Evolutionary conservation across 2,113 vertebrate genomes (phyloP), one percentile per base, ranked within the genome.

Genomic region (Sphaerodactylus townsendi): DNA sequence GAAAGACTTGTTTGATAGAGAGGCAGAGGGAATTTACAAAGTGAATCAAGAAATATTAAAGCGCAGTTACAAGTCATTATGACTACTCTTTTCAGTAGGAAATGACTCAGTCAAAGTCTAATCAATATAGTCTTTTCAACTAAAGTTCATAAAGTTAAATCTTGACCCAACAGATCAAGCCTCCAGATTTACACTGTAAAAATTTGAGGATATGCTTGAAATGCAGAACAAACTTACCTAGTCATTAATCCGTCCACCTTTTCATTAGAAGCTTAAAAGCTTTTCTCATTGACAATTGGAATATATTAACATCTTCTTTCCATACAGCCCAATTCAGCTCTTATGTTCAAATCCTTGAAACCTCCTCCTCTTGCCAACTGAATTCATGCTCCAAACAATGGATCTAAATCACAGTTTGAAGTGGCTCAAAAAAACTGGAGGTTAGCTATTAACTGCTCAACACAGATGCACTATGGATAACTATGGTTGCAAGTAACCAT

Each of bases 111-210:
- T 95, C 87, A 94, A 96, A 94, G 76, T 44, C 73, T 89, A 85
- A 92, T 95, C 79, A 35, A 96, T 93, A 92, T 17, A 93, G 82
- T 90, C 66, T 82, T 94, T 93, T 95, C 91, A 95, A 91, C 78
- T 86, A 71, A 93, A 92, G 89, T 94, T 94, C 91, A 92, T 93
- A 89, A 33, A 84, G 71, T 92, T 94, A 91, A 88, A 93, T 90
- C 91, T 85, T 91, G 85, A 48, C 85, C 82, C 82, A 53, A 84
- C 92, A 93, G 83, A 91, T 19, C 56, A 71, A 73, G 77, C 79
- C 90, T 77, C 77, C 83, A 89, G 90, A 95, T 94, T 87, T 90
- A 65, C 77, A 62, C 83, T 41, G 76, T 77, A 56, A 33, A 41
- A 89, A 90, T 9, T 65, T 77, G 66, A 0, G 1, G 56, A 85